Evolutionary conservation across 2,797 vertebrate genomes (phyloP).

Genomic region (Natrix natrix): DNA sequence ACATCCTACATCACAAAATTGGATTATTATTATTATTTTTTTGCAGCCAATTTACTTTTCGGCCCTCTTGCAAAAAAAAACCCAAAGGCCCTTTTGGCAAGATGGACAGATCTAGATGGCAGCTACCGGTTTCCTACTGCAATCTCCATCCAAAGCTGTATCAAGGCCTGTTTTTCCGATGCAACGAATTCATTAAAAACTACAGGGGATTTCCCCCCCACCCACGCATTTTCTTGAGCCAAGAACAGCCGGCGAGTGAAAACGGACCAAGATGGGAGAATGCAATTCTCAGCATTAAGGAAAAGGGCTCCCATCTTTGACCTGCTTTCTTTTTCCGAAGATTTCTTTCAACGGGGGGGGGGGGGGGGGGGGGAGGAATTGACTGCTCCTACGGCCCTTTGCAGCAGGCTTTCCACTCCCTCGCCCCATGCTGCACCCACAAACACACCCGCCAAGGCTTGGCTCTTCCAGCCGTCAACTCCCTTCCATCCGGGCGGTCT

Average conservation of each 20-base stretch:
- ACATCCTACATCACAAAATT: neutral
- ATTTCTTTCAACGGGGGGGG: too few relatives aligned
- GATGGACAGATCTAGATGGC: neutral
- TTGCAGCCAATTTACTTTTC: fast-evolving
- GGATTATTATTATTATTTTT: neutral
- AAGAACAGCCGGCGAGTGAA: neutral
- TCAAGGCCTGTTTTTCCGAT: neutral
- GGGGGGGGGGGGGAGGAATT: too few relatives aligned
- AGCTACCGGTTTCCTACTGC: neutral
- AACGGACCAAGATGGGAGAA: neutral
- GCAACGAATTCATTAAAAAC: neutral
- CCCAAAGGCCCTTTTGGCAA: neutral
- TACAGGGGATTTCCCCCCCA: too few relatives aligned
- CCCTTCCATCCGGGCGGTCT: neutral
- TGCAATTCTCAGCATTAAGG: neutral
- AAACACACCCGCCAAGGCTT: neutral
- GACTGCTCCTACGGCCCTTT: neutral
- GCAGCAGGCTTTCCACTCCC: too few relatives aligned
- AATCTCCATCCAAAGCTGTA: too few relatives aligned
- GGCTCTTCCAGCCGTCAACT: neutral
- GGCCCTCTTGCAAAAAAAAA: neutral
- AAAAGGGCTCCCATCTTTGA: neutral
- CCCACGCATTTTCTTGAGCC: neutral
- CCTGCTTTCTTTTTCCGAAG: neutral
- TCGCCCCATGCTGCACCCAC: neutral